These are phyloP conservation scores for Oscheius sp. DNA, from an alignment of 2,888 invertebrate genomes.

Conservation along the genomic window DNA sequence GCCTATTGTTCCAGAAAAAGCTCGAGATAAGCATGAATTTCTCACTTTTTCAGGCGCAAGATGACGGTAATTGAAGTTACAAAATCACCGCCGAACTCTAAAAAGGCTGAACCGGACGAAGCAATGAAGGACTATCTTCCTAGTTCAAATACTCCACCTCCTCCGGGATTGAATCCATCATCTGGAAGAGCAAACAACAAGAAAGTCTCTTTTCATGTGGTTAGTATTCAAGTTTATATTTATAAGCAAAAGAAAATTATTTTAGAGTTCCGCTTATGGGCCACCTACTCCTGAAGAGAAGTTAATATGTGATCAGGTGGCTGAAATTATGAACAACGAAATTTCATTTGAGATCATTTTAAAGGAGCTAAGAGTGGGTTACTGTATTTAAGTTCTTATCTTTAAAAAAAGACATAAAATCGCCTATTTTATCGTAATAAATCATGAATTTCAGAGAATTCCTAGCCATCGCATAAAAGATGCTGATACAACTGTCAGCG, in stretches of 20 bases:
- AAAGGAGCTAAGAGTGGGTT: background rate
- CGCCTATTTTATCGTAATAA: background rate
- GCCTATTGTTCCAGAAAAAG: too few species aligned
- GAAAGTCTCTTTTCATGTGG: background rate
- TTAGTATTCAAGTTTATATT: background rate
- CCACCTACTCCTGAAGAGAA: background rate
- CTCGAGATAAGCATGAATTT: too few species aligned
- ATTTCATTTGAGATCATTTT: background rate
- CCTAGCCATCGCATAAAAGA: background rate
- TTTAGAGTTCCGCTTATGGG: background rate
- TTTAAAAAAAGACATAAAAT: too few species aligned
- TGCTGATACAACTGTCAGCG: background rate
- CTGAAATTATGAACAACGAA: background rate
- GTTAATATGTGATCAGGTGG: background rate
- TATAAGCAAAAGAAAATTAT: background rate
- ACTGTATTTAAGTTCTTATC: too few species aligned
- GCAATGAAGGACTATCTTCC: background rate
- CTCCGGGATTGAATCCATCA: background rate
- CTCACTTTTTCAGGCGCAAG: constrained; percentile 4
- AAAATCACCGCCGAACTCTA: background rate
- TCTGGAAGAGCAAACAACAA: background rate
- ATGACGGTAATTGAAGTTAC: constrained; percentile 22
- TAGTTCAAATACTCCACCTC: background rate
- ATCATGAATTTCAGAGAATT: constrained; percentile 1
- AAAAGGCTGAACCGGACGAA: background rate